These are phyloP conservation scores for Pelodiscus sinensis DNA, from an alignment of 2,113 vertebrate genomes.

Conservation along the genomic window DNA sequence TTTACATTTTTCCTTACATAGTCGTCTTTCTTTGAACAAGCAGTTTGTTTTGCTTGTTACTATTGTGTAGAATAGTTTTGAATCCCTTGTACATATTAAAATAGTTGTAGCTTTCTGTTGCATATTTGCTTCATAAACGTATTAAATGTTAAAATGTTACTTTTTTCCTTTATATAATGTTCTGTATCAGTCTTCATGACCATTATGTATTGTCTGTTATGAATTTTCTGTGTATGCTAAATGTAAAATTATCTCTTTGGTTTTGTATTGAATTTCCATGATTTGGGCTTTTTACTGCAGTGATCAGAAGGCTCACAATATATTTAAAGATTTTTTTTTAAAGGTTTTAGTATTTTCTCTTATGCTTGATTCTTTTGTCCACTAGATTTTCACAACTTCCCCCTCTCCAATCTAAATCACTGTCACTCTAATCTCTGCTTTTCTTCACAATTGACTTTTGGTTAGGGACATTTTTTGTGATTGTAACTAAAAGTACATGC, in stretches of 20 bases:
- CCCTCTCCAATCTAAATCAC: constrained; percentile 42
- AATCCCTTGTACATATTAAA: background rate
- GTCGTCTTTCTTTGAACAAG: background rate
- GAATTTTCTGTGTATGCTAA: background rate
- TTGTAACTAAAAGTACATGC: background rate
- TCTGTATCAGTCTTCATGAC: background rate
- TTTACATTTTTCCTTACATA: background rate
- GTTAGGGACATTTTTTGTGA: background rate
- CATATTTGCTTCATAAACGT: background rate
- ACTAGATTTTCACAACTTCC: background rate
- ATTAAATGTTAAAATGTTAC: background rate
- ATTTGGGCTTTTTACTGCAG: background rate
- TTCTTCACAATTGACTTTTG: constrained; percentile 50
- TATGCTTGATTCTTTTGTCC: background rate
- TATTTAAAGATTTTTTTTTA: constrained; percentile 8
- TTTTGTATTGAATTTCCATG: background rate
- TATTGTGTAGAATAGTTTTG: background rate
- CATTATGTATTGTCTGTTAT: background rate
- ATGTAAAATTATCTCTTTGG: background rate
- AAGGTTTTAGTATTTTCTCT: constrained; percentile 23
- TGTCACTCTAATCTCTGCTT: constrained; percentile 51
- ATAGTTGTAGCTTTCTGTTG: background rate
- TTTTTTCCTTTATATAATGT: too few relatives aligned
- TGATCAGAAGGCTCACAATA: background rate
- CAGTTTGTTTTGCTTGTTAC: background rate